These are phyloP conservation scores for Chaetodon auriga DNA, from an alignment of 2,113 vertebrate genomes.

Conservation along the genomic window DNA sequence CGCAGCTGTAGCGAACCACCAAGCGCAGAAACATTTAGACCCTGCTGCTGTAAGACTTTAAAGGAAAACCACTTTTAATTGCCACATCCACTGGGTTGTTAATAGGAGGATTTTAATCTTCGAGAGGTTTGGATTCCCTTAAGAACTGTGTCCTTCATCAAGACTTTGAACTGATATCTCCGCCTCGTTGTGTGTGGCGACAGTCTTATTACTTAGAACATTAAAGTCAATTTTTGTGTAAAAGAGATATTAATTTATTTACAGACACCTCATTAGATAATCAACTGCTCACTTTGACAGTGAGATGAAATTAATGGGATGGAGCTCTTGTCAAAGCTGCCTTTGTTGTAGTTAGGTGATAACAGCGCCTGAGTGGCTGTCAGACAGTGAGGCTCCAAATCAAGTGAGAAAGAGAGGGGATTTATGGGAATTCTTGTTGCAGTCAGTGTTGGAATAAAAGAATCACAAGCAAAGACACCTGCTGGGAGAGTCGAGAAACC, in stretches of 20 bases:
- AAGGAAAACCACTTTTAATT: slow-evolving; percentile 42
- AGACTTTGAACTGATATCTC: slow-evolving; percentile 16
- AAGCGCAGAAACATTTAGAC: slow-evolving; percentile 15
- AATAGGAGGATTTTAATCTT: slow-evolving; percentile 34
- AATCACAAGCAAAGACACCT: slow-evolving; percentile 28
- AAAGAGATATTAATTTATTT: slow-evolving; percentile 54
- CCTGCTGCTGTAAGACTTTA: not conserved
- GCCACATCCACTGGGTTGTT: slow-evolving; percentile 11
- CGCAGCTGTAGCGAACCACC: slow-evolving; percentile 1
- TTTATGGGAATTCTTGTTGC: slow-evolving; percentile 43
- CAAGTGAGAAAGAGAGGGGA: slow-evolving; percentile 2
- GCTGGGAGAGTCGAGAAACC: slow-evolving; percentile 41
- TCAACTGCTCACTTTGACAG: slow-evolving; percentile 47
- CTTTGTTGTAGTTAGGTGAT: slow-evolving; percentile 53
- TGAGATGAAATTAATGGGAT: slow-evolving; percentile 34
- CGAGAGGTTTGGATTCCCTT: slow-evolving; percentile 20
- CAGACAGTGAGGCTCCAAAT: slow-evolving; percentile 12
- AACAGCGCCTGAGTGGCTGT: slow-evolving; percentile 3
- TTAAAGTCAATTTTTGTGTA: slow-evolving; percentile 42
- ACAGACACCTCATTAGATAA: slow-evolving; percentile 62
- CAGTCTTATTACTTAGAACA: slow-evolving; percentile 22
- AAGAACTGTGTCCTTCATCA: slow-evolving; percentile 9
- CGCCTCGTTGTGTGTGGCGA: slow-evolving; percentile 11
- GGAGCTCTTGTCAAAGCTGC: slow-evolving; percentile 1
- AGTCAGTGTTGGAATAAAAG: not conserved